A percentile compares a stretch with the other conserved stretches of the same genome.
Evolutionary conservation across 2,113 vertebrate species (phyloP).

Genomic region (Eonycteris spelaea): DNA sequence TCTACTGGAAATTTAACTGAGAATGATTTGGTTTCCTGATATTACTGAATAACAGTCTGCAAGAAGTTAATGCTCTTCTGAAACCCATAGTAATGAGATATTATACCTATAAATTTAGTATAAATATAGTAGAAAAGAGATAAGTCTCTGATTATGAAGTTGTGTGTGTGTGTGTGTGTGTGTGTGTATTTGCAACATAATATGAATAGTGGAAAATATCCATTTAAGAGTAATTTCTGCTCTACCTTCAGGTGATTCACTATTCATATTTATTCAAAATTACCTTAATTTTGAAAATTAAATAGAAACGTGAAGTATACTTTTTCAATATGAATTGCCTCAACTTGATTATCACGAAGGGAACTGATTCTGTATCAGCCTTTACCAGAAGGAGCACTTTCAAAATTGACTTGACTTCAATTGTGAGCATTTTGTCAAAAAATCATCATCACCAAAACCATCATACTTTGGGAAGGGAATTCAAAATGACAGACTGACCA

Average conservation of each 20-base stretch:
- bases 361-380: background rate
- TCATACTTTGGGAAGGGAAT: background rate
- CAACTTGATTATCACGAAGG: background rate
- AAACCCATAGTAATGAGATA: slow-evolving; percentile 23
- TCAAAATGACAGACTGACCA: background rate
- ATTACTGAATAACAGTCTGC: slow-evolving; percentile 17
- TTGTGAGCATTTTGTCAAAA: background rate
- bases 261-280: background rate
- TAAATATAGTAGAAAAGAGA: slow-evolving; percentile 20
- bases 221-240: background rate
- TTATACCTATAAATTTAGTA: slow-evolving; percentile 26
- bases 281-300: background rate
- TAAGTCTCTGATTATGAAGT: background rate
- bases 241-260: background rate
- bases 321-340: background rate
- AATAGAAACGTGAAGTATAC: background rate
- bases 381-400: background rate
- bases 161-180: background rate
- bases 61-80: slow-evolving; percentile 48
- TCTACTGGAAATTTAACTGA: slow-evolving; percentile 55
- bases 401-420: background rate
- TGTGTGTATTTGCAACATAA: background rate
- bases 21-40: slow-evolving; percentile 42
- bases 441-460: background rate
- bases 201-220: background rate